Percentiles rank a stretch among this genome's conserved stretches.
These are phyloP conservation scores for Physeter macrocephalus DNA, from an alignment of 2,113 vertebrate species.

Conservation along the genomic window DNA sequence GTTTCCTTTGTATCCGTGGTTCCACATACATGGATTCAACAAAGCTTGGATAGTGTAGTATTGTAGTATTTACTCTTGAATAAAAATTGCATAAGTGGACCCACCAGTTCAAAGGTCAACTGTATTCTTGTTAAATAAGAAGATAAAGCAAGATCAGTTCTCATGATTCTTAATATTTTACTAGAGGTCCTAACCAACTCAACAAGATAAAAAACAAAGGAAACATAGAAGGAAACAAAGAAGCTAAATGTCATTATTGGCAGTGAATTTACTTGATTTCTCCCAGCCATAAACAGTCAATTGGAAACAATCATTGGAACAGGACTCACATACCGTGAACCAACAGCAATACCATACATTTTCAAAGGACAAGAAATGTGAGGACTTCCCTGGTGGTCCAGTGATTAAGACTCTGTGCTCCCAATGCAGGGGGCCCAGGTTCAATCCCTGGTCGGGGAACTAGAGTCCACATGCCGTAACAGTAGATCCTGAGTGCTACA, in stretches of 20 bases:
- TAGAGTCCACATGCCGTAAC: no score
- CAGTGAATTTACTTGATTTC: neutral
- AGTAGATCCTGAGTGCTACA: no score
- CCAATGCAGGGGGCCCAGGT: no score
- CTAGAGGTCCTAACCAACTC: neutral
- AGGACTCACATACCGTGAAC: neutral
- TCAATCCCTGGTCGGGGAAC: no score
- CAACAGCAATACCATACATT: neutral
- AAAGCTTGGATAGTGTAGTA: no score
- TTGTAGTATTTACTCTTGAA: no score
- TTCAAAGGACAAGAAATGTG: neutral
- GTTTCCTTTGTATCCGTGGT: no score
- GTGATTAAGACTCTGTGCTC: no score
- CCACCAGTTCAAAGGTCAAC: no score
- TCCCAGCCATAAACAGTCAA: neutral
- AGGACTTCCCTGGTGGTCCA: no score
- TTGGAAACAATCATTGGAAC: neutral
- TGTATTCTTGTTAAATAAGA: neutral
- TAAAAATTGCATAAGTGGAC: no score
- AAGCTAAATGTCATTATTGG: neutral
- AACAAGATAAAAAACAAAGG: neutral
- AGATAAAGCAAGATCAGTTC: neutral
- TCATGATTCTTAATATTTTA: neutral
- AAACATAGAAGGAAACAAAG: no score
- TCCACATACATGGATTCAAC: neutral